These are phyloP conservation scores for Amyelois transitella DNA, from an alignment of 1,140 invertebrate species.

Conservation along the genomic window DNA sequence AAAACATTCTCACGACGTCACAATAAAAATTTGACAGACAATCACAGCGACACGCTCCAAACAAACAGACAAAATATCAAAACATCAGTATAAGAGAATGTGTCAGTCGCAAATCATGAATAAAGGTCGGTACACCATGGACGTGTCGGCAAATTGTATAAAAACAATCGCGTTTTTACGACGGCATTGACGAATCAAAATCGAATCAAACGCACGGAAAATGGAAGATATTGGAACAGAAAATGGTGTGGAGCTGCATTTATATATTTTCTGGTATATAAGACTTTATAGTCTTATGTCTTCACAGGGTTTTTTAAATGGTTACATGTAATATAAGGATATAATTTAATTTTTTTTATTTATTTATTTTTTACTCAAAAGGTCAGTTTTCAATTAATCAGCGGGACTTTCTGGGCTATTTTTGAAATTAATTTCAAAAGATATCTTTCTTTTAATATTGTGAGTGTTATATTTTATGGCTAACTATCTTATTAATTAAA, in stretches of 20 bases:
- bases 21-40: constrained; percentile 67
- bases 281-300: not conserved
- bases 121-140: constrained; percentile 44
- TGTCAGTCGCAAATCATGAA: constrained; percentile 66
- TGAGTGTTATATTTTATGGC: too few species aligned
- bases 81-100: constrained; percentile 40
- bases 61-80: constrained; percentile 54
- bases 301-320: too few species aligned
- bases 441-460: too few species aligned
- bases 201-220: constrained; percentile 63
- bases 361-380: too few species aligned
- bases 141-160: constrained; percentile 62
- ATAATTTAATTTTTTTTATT: too few species aligned
- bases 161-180: constrained; percentile 56
- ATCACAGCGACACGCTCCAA: constrained; percentile 63
- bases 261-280: not conserved
- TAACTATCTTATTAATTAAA: too few species aligned
- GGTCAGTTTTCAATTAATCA: too few species aligned
- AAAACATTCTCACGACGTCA: constrained; percentile 46
- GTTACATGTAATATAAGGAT: too few species aligned
- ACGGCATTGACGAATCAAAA: constrained; percentile 65
- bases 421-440: too few species aligned
- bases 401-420: too few species aligned
- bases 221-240: constrained; percentile 49
- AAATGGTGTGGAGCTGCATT: constrained; percentile 24